A percentile compares a stretch with the other conserved stretches of the same genome.
Conservation (phyloP, 1,140 invertebrate species). For the Myzus persicae region DNA sequence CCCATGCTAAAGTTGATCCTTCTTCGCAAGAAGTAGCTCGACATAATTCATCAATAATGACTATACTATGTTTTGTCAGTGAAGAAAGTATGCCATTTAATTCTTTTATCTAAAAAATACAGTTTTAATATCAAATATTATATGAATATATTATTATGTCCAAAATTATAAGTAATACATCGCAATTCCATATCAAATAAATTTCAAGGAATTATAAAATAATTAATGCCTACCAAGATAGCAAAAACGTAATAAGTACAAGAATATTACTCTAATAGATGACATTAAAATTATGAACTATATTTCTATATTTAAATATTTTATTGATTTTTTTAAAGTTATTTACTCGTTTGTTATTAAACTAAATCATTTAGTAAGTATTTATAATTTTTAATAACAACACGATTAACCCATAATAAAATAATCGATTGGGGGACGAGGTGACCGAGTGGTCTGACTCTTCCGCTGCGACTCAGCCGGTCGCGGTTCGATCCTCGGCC, state of each 20-base stretch:
- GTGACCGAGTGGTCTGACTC: no score
- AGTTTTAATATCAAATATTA: constrained; percentile 4
- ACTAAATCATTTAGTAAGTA: not conserved
- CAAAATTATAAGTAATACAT: not conserved
- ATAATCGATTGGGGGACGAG: not conserved
- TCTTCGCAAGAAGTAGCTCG: constrained; percentile 80
- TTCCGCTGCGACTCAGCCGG: no score
- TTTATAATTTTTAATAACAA: not conserved
- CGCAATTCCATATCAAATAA: not conserved
- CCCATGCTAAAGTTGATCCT: constrained; percentile 82
- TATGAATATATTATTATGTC: no score
- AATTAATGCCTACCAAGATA: not conserved
- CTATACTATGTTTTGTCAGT: constrained; percentile 75
- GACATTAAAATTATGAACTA: not conserved
- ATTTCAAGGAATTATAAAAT: constrained; percentile 5
- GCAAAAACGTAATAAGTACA: not conserved
- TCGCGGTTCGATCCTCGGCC: no score
- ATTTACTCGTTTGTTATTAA: no score
- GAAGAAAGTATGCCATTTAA: constrained; percentile 80
- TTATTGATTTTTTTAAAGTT: no score
- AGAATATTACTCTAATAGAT: not conserved
- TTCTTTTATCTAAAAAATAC: constrained; percentile 77
- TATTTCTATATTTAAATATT: no score
- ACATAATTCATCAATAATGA: constrained; percentile 89
- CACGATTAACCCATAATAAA: not conserved